Evolutionary conservation across 1,140 invertebrate species (phyloP).

Genomic region (Probaryconus sp.): DNA sequence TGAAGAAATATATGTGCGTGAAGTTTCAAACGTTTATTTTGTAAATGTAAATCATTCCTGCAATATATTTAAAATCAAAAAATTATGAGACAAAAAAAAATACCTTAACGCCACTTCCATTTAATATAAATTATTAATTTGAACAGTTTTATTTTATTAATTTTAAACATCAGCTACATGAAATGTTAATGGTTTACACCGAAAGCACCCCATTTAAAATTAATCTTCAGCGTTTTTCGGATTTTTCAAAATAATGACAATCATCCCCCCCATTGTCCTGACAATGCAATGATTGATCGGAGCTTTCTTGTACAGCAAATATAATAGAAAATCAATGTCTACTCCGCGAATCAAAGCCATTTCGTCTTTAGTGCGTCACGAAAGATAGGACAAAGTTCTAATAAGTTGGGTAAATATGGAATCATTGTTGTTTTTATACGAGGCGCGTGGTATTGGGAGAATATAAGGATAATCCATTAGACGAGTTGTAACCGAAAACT

Average conservation of each 20-base stretch:
- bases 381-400: slow-evolving; percentile 66
- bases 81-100: no score
- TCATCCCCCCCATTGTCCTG: slow-evolving; percentile 12
- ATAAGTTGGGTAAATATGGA: slow-evolving; percentile 73
- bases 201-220: no score
- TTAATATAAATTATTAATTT: no score
- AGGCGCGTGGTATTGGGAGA: slow-evolving; percentile 59
- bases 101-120: no score
- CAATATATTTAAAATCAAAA: no score
- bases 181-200: no score
- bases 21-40: no score
- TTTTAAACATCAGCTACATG: no score
- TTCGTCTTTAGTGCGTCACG: slow-evolving; percentile 24
- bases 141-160: no score
- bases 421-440: slow-evolving; percentile 72
- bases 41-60: no score
- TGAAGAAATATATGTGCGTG: no score
- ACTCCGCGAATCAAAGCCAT: slow-evolving; percentile 39
- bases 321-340: slow-evolving; percentile 59
- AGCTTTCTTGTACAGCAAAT: slow-evolving; percentile 47
- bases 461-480: slow-evolving; percentile 77
- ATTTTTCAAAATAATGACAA: background rate
- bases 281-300: slow-evolving; percentile 55
- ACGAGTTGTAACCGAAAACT: slow-evolving; percentile 76
- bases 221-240: no score